Evolutionary conservation across 1,140 invertebrate species (phyloP).

Genomic region (Uloborus diversus): DNA sequence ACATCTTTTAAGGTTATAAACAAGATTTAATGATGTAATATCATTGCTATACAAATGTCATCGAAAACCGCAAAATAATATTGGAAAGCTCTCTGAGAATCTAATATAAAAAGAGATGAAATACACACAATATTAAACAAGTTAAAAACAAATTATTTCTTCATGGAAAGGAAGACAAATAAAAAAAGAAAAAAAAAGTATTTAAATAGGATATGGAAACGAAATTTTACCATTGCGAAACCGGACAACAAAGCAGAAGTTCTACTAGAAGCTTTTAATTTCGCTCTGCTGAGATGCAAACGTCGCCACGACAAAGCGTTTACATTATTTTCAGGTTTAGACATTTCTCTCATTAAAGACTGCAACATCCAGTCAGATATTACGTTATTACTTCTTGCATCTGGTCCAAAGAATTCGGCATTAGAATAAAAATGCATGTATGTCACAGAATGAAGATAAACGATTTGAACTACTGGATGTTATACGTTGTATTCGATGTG

Average conservation of each 20-base stretch:
- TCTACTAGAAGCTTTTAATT: conserved; percentile 85
- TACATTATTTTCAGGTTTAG: conserved; percentile 57
- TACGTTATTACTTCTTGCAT: conserved; percentile 43
- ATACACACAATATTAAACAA: too few relatives aligned
- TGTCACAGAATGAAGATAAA: neutral
- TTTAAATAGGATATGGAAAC: too few relatives aligned
- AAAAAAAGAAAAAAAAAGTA: too few relatives aligned
- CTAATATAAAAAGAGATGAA: too few relatives aligned
- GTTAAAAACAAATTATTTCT: too few relatives aligned
- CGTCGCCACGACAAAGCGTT: conserved; percentile 77
- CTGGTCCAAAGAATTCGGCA: conserved; percentile 44
- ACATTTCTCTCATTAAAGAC: conserved; percentile 48
- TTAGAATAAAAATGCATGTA: conserved; percentile 56
- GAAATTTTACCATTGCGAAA: conserved; percentile 97
- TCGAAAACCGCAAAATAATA: too few relatives aligned
- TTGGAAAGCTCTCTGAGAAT: too few relatives aligned
- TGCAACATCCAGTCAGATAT: conserved; percentile 49
- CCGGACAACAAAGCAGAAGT: conserved; percentile 92
- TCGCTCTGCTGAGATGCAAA: conserved; percentile 81
- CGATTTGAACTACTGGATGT: neutral
- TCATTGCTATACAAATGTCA: too few relatives aligned
- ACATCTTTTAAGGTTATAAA: too few relatives aligned
- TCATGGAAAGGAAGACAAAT: too few relatives aligned
- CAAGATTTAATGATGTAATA: too few relatives aligned
- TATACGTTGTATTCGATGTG: neutral